A percentile compares a stretch with the other conserved stretches of the same genome.
phyloP scores from a whole-genome alignment of 2,888 invertebrate species.

The Ichneumoninae sp. region DNA sequence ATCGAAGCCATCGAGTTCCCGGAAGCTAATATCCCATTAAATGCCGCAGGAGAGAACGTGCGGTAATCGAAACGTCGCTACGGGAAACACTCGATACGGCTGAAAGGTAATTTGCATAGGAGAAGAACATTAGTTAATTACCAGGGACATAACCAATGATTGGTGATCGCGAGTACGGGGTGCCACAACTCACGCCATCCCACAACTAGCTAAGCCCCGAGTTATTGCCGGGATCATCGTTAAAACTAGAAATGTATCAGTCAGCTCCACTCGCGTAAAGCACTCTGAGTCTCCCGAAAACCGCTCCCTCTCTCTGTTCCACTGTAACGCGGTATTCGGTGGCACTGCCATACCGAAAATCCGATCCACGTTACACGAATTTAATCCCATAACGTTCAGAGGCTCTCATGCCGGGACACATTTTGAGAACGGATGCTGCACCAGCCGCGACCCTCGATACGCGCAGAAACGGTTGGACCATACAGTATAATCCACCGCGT shows the following conservation, averaged over 20 bases:
- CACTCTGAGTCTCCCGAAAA: constrained; percentile 44
- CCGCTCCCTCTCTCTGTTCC: constrained; percentile 2
- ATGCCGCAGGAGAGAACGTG: not conserved
- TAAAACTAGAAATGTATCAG: constrained; percentile 83
- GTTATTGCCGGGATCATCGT: constrained; percentile 84
- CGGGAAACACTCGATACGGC: constrained; percentile 38
- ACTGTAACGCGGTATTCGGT: not conserved
- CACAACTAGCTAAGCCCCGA: constrained; percentile 78
- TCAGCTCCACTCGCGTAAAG: constrained; percentile 71
- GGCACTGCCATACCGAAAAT: constrained; percentile 27
- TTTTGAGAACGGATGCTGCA: constrained; percentile 73
- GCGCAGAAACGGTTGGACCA: constrained; percentile 59
- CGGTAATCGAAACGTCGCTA: constrained; percentile 58
- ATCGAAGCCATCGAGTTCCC: not conserved
- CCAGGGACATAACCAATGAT: constrained; percentile 82
- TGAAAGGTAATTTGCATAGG: constrained; percentile 79
- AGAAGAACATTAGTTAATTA: constrained; percentile 84
- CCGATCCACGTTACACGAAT: constrained; percentile 62
- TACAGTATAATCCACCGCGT: constrained; percentile 67
- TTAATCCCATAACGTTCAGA: constrained; percentile 72
- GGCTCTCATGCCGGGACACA: constrained; percentile 70
- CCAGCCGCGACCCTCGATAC: constrained; percentile 63
- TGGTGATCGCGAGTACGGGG: constrained; percentile 79
- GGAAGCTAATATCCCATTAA: constrained; percentile 40
- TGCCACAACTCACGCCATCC: constrained; percentile 79